Evolutionary conservation across 2,113 vertebrate genomes (phyloP), one percentile per base, ranked within the genome.

Genomic region (Rhabdomys dilectus): DNA sequence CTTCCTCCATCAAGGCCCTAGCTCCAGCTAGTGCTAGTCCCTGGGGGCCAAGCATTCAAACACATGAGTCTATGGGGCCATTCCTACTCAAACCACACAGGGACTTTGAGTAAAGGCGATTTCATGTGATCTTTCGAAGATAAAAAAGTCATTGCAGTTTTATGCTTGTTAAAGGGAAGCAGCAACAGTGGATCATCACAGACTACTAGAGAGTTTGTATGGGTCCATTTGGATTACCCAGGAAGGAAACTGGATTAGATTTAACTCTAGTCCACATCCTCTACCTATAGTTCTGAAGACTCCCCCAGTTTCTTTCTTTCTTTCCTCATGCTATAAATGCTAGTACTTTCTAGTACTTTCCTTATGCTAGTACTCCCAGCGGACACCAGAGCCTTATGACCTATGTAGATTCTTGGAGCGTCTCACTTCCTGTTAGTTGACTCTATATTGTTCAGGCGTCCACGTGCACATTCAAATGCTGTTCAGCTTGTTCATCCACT

Each of bases 321-420:
- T 13, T 56, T 39, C 2, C 10, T 16, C 16, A 0, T 22, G 1
- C 39, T 0, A 0, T 76, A 1, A 36, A 64, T 89, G 36, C 29
- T 77, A 1, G 6, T 3, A 1, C 62, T 76, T n/a, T n/a, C n/a
- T n/a, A n/a, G n/a, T n/a, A n/a, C n/a, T n/a, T n/a, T n/a, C n/a
- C n/a, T n/a, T n/a, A 64, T 89, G 36, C 29, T 77, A 1, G 6
- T 3, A 1, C 62, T 76, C n/a, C 34, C 3, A 21, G n/a, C 77
- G 16, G 24, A 13, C 51, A 36, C 26, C 36, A 60, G 60, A 58
- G 11, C 70, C 48, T 21, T 24, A 10, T 10, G 62, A 56, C 64
- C 48, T 24, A 0, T 31, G 1, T 77, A 17, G 68, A 39, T 78
- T 93, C 11, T 78, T 91, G 34, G 17, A 45, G 34, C 13, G 36